phyloP scores from a whole-genome alignment of 2,888 invertebrate species.

The Nemoura dubitans region DNA sequence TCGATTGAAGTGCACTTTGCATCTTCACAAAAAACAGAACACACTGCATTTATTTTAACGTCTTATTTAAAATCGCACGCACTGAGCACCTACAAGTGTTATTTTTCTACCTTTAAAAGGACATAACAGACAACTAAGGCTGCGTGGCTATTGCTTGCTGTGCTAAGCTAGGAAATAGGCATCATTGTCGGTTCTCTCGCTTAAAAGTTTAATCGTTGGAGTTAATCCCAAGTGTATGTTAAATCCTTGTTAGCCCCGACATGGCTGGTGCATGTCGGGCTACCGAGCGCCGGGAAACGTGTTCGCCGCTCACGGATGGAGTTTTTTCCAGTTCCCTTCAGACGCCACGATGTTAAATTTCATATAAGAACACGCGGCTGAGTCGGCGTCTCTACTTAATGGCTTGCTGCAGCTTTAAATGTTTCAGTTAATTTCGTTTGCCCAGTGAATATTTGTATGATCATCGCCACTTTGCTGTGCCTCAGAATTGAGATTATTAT shows the following conservation, averaged over 20 bases:
- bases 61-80: no score
- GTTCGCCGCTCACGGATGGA: neutral
- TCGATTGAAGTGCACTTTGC: no score
- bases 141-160: neutral
- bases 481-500: no score
- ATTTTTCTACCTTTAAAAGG: no score
- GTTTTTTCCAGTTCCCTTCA: neutral
- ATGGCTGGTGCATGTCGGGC: neutral
- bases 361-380: no score
- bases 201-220: neutral
- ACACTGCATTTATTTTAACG: no score
- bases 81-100: no score
- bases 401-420: neutral
- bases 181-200: neutral
- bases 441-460: neutral
- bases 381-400: neutral
- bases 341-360: neutral
- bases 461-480: neutral
- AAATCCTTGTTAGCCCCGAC: neutral
- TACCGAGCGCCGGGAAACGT: neutral
- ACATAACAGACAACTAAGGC: no score
- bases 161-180: neutral
- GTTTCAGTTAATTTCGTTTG: neutral
- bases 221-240: neutral
- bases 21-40: no score